These are phyloP conservation scores for Tiphia femorata DNA, from an alignment of 2,888 invertebrate genomes.

Conservation along the genomic window DNA sequence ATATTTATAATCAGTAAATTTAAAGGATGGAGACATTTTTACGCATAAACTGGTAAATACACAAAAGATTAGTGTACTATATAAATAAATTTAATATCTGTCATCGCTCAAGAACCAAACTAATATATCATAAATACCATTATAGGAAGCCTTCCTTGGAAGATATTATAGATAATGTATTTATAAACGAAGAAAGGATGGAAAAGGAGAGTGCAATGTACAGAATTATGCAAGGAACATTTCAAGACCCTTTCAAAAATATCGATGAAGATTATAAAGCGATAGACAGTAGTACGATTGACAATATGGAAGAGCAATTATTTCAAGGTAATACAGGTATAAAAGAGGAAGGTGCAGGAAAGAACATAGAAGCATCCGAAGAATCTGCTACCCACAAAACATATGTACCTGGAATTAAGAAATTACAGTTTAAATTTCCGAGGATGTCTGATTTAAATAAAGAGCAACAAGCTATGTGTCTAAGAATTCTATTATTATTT, in stretches of 20 bases:
- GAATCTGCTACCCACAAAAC: neutral
- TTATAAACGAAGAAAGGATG: constrained; percentile 51
- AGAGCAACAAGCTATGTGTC: constrained; percentile 44
- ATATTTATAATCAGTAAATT: neutral
- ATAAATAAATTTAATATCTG: neutral
- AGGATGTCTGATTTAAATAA: constrained; percentile 34
- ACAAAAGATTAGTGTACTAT: neutral
- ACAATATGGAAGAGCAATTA: neutral
- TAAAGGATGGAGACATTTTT: constrained; percentile 53
- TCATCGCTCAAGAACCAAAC: neutral
- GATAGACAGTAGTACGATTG: neutral
- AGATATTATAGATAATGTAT: constrained; percentile 57
- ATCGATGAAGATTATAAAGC: constrained; percentile 38
- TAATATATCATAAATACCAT: constrained; percentile 2
- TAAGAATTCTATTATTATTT: constrained; percentile 44
- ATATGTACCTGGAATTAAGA: constrained; percentile 51
- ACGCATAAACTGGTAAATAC: constrained; percentile 54
- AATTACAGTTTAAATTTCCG: constrained; percentile 32
- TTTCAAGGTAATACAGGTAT: neutral
- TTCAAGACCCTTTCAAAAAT: constrained; percentile 53
- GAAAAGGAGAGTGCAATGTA: constrained; percentile 54
- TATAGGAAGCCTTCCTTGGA: constrained; percentile 54
- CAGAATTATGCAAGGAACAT: constrained; percentile 48
- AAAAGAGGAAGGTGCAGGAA: neutral
- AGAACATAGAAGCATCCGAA: neutral